phyloP scores from a whole-genome alignment of 2,797 vertebrate genomes.

The Nasua narica region DNA sequence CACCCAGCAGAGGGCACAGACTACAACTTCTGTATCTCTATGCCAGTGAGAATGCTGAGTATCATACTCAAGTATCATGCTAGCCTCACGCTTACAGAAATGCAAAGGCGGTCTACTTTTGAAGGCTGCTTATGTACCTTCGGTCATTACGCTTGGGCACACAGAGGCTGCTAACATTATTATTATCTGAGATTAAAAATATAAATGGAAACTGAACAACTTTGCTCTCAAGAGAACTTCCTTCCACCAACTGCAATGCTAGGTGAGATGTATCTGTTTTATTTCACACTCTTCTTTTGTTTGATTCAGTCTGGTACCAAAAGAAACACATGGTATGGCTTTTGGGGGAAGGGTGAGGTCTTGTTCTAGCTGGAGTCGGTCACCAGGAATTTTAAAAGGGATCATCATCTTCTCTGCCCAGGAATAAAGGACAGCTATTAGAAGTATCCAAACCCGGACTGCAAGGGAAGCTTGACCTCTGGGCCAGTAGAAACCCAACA shows the following conservation, averaged over 20 bases:
- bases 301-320: neutral
- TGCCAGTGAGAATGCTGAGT: neutral
- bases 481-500: neutral
- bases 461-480: neutral
- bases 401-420: neutral
- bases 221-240: neutral
- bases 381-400: neutral
- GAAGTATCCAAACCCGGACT: neutral
- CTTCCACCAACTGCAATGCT: neutral
- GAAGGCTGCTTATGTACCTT: neutral
- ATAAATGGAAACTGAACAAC: neutral
- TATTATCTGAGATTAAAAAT: neutral
- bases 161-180: neutral
- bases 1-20: neutral
- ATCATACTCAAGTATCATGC: neutral
- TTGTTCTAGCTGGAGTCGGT: neutral
- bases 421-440: neutral
- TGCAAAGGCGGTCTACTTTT: neutral
- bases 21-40: neutral
- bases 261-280: neutral
- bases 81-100: neutral
- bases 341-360: neutral
- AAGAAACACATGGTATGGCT: neutral
- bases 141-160: neutral
- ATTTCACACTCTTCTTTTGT: neutral